Conservation (phyloP, 1,140 invertebrate genomes). For the Trinorchestia longiramus region DNA sequence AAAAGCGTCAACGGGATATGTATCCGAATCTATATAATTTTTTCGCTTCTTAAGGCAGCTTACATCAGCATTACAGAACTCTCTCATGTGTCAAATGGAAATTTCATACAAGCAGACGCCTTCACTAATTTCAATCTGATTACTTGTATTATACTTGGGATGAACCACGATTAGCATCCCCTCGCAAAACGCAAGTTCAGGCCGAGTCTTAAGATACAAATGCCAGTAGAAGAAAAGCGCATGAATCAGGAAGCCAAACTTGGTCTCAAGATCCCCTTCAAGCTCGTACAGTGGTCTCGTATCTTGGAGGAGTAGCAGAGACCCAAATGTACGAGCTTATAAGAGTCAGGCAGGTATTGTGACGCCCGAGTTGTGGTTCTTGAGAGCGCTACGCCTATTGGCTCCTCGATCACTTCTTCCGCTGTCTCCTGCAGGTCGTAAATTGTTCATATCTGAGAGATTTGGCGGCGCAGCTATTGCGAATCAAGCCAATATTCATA, state of each 20-base stretch:
- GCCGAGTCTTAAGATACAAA: not conserved
- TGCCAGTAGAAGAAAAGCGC: not conserved
- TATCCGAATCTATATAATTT: too few species aligned
- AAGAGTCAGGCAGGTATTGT: constrained; percentile 23
- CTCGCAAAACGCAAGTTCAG: not conserved
- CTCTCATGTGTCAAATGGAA: not conserved
- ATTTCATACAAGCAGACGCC: not conserved
- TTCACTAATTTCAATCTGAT: not conserved
- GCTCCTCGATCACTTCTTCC: constrained; percentile 26
- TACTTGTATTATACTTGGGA: not conserved
- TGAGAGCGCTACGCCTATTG: not conserved
- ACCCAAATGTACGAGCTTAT: not conserved
- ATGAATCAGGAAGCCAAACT: not conserved
- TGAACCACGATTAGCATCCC: not conserved
- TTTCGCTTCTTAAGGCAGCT: too few species aligned
- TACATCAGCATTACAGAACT: not conserved
- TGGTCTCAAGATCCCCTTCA: not conserved
- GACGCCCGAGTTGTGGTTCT: not conserved
- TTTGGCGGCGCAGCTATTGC: not conserved
- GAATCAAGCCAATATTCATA: not conserved
- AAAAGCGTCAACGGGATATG: too few species aligned
- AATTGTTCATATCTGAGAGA: constrained; percentile 7
- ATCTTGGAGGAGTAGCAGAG: not conserved
- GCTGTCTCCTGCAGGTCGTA: not conserved
- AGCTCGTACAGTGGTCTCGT: not conserved